Evolutionary conservation across 2,888 invertebrate species (phyloP), one percentile per base, ranked within the genome.

Genomic region (Diachrysia chrysitis): DNA sequence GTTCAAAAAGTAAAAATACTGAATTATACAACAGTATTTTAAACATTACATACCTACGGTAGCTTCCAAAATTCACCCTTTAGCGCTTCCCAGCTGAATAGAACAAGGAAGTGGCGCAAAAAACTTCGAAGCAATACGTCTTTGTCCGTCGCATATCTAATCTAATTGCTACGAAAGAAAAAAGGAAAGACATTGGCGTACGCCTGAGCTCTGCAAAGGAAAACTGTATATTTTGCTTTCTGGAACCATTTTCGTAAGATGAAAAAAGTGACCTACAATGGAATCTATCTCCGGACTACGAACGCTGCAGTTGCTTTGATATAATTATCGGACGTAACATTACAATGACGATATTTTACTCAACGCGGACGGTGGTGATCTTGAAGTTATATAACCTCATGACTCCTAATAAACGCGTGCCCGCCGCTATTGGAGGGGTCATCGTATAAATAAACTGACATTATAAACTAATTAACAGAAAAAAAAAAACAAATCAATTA

Each of bases 51-150:
- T n/a, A 42, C 42, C 0, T n/a, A 42, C n/a, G 0, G 14, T n/a
- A n/a, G 42, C 16, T n/a, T 42, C 42, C 42, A 16, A 42, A 42
- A 42, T 14, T n/a, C 42, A 42, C 42, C 42, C 42, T 42, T 42
- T 42, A 42, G 42, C 42, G n/a, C n/a, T n/a, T 42, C 42, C 42
- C 42, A 42, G 42, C 4, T 42, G 16, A 42, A 16, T 37, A 16
- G 42, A 42, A n/a, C 42, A n/a, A 42, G 42, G 42, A 42, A 42
- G 42, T n/a, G 6, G n/a, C 3, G n/a, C n/a, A 42, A 42, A 42
- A 42, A 42, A 42, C 42, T 42, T n/a, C 16, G 42, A n/a, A 42
- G 42, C 42, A 42, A 42, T 42, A 42, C 42, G 42, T 42, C 42
- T 42, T 42, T 42, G 42, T 42, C 42, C 5, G 42, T 42, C 42